These are phyloP conservation scores for Magallana angulata DNA, from an alignment of 1,140 invertebrate genomes.

Conservation along the genomic window DNA sequence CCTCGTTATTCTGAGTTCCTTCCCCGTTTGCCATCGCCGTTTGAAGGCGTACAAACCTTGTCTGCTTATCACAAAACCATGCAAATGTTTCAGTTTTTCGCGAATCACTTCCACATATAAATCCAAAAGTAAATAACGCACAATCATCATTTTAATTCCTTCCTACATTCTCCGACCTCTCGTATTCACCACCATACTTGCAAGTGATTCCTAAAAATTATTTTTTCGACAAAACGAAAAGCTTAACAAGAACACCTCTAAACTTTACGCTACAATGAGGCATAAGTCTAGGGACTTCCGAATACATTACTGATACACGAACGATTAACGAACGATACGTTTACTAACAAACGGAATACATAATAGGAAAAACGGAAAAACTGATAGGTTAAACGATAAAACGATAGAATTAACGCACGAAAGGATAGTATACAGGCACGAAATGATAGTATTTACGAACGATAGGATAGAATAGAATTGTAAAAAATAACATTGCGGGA, in stretches of 20 bases:
- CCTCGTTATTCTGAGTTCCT: not conserved
- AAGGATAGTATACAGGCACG: too few relatives aligned
- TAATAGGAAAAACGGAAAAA: not conserved
- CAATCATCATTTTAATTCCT: not conserved
- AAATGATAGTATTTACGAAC: too few relatives aligned
- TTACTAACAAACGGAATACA: not conserved
- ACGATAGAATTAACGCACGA: not conserved
- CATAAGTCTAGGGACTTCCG: too few relatives aligned
- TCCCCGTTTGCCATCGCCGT: not conserved
- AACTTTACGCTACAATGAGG: too few relatives aligned
- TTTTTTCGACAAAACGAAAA: slow-evolving; percentile 1
- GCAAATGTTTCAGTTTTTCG: too few relatives aligned
- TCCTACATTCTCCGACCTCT: not conserved
- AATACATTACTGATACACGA: not conserved
- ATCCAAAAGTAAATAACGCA: not conserved
- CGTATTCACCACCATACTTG: not conserved
- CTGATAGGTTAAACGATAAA: not conserved
- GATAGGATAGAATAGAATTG: too few relatives aligned
- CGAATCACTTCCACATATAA: not conserved
- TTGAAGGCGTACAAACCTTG: not conserved
- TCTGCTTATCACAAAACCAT: too few relatives aligned
- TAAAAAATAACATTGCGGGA: too few relatives aligned
- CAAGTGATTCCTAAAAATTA: not conserved
- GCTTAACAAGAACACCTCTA: not conserved
- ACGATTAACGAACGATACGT: not conserved